These are phyloP conservation scores for Thomomys bottae DNA, from an alignment of 2,113 vertebrate species.

Conservation along the genomic window DNA sequence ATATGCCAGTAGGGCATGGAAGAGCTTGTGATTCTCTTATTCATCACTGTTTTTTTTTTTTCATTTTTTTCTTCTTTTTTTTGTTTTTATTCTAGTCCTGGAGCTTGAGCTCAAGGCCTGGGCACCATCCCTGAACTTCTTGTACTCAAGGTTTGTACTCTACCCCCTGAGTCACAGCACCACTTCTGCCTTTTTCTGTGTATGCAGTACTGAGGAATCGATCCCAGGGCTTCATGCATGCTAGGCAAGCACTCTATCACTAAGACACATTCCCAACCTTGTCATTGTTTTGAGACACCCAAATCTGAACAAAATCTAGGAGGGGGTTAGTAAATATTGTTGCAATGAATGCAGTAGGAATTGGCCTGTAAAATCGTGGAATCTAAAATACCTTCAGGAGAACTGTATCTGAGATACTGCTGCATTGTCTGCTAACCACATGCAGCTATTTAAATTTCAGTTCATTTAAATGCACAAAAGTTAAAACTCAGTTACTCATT, in stretches of 20 bases:
- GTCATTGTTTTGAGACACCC: not conserved
- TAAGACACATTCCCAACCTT: too few relatives aligned
- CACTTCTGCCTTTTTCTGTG: too few relatives aligned
- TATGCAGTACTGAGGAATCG: too few relatives aligned
- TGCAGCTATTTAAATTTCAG: not conserved
- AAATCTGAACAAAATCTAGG: not conserved
- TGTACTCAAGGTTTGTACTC: too few relatives aligned
- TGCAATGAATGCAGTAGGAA: not conserved
- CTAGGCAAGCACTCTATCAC: too few relatives aligned
- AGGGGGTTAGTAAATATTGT: not conserved
- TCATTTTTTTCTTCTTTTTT: too few relatives aligned
- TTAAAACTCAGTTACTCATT: not conserved
- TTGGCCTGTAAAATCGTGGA: not conserved
- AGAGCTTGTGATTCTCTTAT: not conserved
- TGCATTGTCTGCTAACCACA: not conserved
- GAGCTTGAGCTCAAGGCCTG: too few relatives aligned
- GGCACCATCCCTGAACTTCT: too few relatives aligned
- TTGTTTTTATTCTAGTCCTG: too few relatives aligned
- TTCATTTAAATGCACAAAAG: slow-evolving; percentile 30
- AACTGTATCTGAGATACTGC: not conserved
- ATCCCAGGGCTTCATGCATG: too few relatives aligned
- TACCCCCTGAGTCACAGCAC: too few relatives aligned
- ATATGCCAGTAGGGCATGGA: not conserved
- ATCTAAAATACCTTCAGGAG: slow-evolving; percentile 29
- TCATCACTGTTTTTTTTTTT: not conserved